Base-by-base conservation (phyloP, 2,888 invertebrate genomes). In the Trichopria drosophilae region DNA sequence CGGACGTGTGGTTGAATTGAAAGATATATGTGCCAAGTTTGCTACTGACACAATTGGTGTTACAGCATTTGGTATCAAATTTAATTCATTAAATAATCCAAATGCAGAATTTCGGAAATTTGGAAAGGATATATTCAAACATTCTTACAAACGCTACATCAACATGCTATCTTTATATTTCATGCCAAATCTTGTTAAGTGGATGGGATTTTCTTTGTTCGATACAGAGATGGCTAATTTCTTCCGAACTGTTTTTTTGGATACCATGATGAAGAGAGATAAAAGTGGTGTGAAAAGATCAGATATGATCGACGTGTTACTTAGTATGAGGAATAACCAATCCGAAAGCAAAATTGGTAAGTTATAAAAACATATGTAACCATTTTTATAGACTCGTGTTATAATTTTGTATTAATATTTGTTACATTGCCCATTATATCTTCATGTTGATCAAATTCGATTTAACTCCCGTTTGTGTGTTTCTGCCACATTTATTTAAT, bases 21-120 rank as follows among this genome's bases (percentile, higher is more conserved):
- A 72, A 40, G 68, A 72, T 10, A 32, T 69, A 2, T 60, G 58
- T 19, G 69, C 67, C 1, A 69, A 63, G 29, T 69, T 65, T 26
- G 65, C 71, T 1, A 72, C 70, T 4, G 80, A 80, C 53, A 71
- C 80, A 4, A 78, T 80, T 44, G 76, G 75, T 3, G 76, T 76
- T 0, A 77, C 78, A 1, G 80, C 79, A 1, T 80, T 71, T 35
- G 80, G 80, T 0, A 65, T 80, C 0, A 68, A 73, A 41, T 78
- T 75, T 2, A 79, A 79, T 52, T 76, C 76, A 2, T 63, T 79
- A 12, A 71, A 69, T 13, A 61, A 76, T 36, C 74, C 76, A 1
- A 65, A 80, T 9, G 70, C 76, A 0, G 75, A 76, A 31, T 80
- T 80, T 48, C 75, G 79, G 1, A 64, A 66, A 2, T 65, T 67